These are phyloP conservation scores for Lutraria lutraria DNA, from an alignment of 2,888 invertebrate genomes.

Conservation along the genomic window DNA sequence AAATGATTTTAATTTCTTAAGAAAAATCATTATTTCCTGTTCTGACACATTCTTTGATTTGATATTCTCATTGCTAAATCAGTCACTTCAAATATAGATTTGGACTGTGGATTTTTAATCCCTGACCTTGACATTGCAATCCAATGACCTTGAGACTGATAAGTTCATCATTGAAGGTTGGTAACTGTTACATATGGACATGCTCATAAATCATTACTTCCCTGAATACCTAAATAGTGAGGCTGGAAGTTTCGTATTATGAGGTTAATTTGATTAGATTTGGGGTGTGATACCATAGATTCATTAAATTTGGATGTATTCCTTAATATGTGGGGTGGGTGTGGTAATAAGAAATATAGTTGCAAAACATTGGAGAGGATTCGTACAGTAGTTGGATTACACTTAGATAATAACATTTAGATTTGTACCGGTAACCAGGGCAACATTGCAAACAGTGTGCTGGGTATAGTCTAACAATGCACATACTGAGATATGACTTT, in stretches of 20 bases:
- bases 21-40: background rate
- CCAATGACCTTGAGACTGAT: background rate
- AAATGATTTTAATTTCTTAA: background rate
- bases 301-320: background rate
- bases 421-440: background rate
- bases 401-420: background rate
- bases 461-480: background rate
- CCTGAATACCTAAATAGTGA: background rate
- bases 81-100: background rate
- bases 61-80: too few relatives aligned
- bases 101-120: background rate
- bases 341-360: background rate
- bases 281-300: background rate
- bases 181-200: background rate
- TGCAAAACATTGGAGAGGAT: background rate
- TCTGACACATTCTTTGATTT: background rate
- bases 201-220: slow-evolving; percentile 3
- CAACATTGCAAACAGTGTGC: background rate
- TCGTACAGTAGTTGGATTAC: slow-evolving; percentile 5
- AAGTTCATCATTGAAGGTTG: background rate
- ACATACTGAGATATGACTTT: background rate
- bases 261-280: background rate
- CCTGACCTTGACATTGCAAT: background rate
- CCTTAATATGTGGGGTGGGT: too few relatives aligned
- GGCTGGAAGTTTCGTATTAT: background rate